phyloP scores from a whole-genome alignment of 2,797 vertebrate species.

The Etheostoma nigrum region DNA sequence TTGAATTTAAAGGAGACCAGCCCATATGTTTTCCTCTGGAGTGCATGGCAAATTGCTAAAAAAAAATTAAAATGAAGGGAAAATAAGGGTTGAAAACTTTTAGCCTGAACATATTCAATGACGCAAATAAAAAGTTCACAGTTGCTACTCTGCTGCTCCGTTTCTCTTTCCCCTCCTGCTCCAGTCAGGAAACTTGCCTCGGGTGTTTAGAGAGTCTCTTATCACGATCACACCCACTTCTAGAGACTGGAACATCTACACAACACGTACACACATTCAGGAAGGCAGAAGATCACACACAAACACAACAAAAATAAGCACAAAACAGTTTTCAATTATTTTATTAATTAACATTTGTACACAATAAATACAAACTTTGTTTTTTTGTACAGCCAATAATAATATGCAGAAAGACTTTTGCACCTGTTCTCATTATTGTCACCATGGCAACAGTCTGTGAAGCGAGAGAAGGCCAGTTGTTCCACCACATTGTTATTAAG shows the following conservation, averaged over 20 bases:
- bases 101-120: not conserved
- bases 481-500: slow-evolving; percentile 74
- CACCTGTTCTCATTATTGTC: slow-evolving; percentile 88
- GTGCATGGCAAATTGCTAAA: not conserved
- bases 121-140: not conserved
- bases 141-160: slow-evolving; percentile 22
- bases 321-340: slow-evolving; percentile 75
- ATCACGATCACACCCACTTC: slow-evolving; percentile 67
- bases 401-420: slow-evolving; percentile 91
- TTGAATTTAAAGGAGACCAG: slow-evolving; percentile 5
- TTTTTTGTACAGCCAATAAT: slow-evolving; percentile 96
- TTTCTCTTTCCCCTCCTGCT: slow-evolving; percentile 28
- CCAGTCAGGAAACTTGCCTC: slow-evolving; percentile 68
- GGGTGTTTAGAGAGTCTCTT: slow-evolving; percentile 44
- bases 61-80: not conserved
- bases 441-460: slow-evolving; percentile 86
- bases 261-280: slow-evolving; percentile 12
- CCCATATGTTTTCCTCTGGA: slow-evolving; percentile 42
- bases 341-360: slow-evolving; percentile 99
- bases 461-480: slow-evolving; percentile 86
- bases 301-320: not conserved
- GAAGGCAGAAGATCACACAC: not conserved
- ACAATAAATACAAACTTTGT: slow-evolving; percentile 99
- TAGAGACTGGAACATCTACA: not conserved
- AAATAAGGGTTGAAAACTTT: not conserved